phyloP scores from a whole-genome alignment of 1,140 invertebrate genomes.

The Augochlora pura region DNA sequence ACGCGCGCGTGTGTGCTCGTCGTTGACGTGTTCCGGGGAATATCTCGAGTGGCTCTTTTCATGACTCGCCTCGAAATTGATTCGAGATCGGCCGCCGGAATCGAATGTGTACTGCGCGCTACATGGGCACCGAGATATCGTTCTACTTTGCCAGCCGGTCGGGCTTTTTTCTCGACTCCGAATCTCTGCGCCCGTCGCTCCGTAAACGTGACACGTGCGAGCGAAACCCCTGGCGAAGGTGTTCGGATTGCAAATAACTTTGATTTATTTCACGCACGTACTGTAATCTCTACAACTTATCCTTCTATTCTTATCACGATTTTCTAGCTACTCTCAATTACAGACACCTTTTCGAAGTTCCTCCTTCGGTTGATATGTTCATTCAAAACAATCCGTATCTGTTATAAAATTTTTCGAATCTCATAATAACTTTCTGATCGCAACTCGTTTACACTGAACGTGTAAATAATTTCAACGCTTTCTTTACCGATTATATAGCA shows the following conservation, averaged over 20 bases:
- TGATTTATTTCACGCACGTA: background rate
- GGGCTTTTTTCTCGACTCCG: background rate
- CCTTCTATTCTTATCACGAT: no score
- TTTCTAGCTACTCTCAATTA: no score
- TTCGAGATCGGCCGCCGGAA: background rate
- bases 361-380: no score
- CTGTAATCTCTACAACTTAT: no score
- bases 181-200: background rate
- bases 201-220: background rate
- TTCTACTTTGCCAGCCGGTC: background rate
- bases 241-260: background rate
- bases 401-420: no score
- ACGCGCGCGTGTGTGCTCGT: background rate
- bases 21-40: background rate
- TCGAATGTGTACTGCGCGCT: background rate
- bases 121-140: background rate
- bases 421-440: no score
- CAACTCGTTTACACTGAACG: no score
- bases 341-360: no score
- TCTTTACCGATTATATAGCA: no score
- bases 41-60: slow-evolving; percentile 3
- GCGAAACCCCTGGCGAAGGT: background rate
- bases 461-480: no score
- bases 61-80: background rate
- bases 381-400: no score